phyloP scores from a whole-genome alignment of 2,113 vertebrate species.

The Crotalus viridis region DNA sequence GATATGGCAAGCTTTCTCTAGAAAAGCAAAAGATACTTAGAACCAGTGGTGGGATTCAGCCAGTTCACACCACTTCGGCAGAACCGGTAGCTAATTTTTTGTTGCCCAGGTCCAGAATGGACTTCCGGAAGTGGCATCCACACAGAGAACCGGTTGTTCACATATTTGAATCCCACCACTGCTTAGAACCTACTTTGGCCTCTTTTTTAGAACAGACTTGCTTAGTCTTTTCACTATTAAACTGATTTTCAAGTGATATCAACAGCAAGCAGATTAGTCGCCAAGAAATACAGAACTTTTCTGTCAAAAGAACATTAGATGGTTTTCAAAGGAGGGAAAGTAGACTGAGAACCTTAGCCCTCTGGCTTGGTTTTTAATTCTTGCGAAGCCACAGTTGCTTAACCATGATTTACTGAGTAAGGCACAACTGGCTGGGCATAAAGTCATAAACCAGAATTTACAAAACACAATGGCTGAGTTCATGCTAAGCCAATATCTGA shows the following conservation, averaged over 20 bases:
- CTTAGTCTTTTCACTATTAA: neutral
- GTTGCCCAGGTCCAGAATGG: too few species aligned
- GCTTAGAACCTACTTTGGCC: neutral
- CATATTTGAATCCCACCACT: too few species aligned
- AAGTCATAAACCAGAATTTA: neutral
- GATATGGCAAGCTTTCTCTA: neutral
- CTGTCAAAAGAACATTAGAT: neutral
- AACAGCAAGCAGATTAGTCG: neutral
- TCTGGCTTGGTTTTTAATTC: neutral
- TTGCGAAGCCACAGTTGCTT: neutral
- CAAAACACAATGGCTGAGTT: neutral
- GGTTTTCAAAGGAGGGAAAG: neutral
- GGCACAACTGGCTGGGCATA: neutral
- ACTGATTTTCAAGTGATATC: neutral
- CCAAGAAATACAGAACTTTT: neutral
- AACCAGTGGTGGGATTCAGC: too few species aligned
- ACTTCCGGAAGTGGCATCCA: too few species aligned
- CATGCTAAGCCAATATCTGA: neutral
- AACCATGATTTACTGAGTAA: neutral
- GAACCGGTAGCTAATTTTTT: too few species aligned
- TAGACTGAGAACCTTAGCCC: neutral
- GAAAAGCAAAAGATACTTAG: neutral
- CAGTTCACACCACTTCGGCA: too few species aligned
- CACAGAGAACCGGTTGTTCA: too few species aligned
- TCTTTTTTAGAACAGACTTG: neutral